Conservation (phyloP, 2,888 invertebrate species). For the Linyphia triangularis region DNA sequence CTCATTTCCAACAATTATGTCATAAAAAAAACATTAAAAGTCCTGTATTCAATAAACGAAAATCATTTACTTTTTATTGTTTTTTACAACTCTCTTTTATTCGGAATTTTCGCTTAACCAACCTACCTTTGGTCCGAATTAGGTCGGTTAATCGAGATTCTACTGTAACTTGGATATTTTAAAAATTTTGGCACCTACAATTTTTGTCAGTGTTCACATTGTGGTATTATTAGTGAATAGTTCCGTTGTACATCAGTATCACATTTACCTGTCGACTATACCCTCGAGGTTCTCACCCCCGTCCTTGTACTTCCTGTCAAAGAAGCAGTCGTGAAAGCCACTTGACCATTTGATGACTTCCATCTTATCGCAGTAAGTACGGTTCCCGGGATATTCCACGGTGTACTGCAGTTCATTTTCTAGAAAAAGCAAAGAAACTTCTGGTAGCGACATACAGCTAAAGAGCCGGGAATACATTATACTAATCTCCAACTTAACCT, state of each 20-base stretch:
- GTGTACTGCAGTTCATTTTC: not conserved
- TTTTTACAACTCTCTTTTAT: no score
- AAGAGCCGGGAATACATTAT: not conserved
- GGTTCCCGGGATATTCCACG: not conserved
- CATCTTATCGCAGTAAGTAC: not conserved
- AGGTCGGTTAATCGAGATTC: not conserved
- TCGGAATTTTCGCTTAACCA: no score
- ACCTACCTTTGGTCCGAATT: no score
- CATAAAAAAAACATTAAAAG: no score
- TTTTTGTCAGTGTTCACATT: no score
- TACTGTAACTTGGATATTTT: not conserved
- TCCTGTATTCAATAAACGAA: no score
- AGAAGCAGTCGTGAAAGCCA: conserved; percentile 56
- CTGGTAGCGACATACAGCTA: not conserved
- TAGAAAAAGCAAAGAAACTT: not conserved
- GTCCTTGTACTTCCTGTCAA: conserved; percentile 37
- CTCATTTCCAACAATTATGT: no score
- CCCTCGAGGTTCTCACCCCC: conserved; percentile 25
- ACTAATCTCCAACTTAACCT: no score
- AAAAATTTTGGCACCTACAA: no score
- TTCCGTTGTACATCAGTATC: no score
- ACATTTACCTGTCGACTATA: conserved; percentile 45
- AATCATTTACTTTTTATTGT: no score
- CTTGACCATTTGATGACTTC: conserved; percentile 25
- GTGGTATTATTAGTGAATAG: not conserved